Base-by-base conservation (phyloP, 2,888 invertebrate genomes). In the Ennomos erosarius region DNA sequence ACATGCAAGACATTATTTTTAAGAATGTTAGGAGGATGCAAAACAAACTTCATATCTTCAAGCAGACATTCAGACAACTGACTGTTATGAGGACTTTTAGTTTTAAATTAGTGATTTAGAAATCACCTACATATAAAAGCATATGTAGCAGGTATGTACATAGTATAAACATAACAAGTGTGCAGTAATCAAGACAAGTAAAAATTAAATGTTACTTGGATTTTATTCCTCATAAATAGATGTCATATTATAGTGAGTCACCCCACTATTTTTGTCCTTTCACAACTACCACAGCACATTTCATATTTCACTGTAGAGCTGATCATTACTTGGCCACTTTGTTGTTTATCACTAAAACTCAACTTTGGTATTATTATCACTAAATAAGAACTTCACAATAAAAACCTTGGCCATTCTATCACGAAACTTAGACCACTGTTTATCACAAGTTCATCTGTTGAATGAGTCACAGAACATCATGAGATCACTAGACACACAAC, bases 401-500 rank as follows among this genome's bases (percentile, higher is more conserved):
- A 43, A 38, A 34, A 44, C 33, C 11, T 38, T 47, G 42, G 52
- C 38, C 13, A 42, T n/a, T 33, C 3, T 13, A 39, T 40, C 55
- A 67, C 48, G 48, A 38, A 55, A 52, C 53, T 50, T 50, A 59
- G 26, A 26, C 26, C 26, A 26, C 26, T 26, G 3, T 26, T 26
- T 26, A 26, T 26, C 26, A 26, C 26, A 26, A 26, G 26, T 45
- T 50, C 52, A 62, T 37, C 43, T 37, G 37, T 36, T 47, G 36
- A 50, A 11, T 5, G 38, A 39, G 52, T 54, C 64, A 65, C 62
- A 46, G 42, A 63, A 65, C 61, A 51, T 26, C 38, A 39, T 43
- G 35, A 46, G 44, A 56, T 51, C 65, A 64, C 64, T 37, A 39
- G 49, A 55, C 64, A 65, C 68, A 60, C 26, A 50, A 64, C 55